Base-by-base conservation (phyloP, 2,113 vertebrate genomes). In the Ailurus styani region DNA sequence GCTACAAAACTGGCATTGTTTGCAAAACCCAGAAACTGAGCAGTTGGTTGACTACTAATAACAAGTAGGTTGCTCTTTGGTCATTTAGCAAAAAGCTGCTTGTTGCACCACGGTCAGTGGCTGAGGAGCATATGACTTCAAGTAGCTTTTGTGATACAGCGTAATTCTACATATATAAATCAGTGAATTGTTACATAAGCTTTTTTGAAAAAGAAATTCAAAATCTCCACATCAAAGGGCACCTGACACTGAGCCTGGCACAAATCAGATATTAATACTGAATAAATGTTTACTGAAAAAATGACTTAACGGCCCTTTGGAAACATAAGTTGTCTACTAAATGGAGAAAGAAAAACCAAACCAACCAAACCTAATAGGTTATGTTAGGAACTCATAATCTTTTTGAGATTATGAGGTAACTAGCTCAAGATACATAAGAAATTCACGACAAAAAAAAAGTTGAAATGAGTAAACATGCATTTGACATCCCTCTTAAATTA, bases 1-100 rank as follows among this genome's bases (percentile, higher is more conserved):
- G 89, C 96, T 83, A 83, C 66, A 97, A 90, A 95, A 90, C 88
- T 55, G 95, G 90, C 88, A 95, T 83, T 97, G 97, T 98, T 96
- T 97, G 87, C 85, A 97, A 97, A 97, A 94, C 62, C 72, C 90
- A 96, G 90, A 96, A 90, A 88, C 84, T 3, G n/a, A 92, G 94
- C 96, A 94, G 68, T 54, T 87, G 87, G 84, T 68, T 79, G 31
- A 96, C 64, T 72, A 78, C 77, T 60, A 92, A 54, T 57, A 68
- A 50, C 72, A 68, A 75, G 78, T 14, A 93, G 72, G 60, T 37
- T 92, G 92, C 40, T 93, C 84, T 82, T 54, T 40, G 79, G 93
- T 85, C 87, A 75, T 45, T 92, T 57, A 93, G 66, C 92, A 95
- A 96, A 78, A 90, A 82, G 60, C 79, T 91, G 78, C 7, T 75